Percentiles rank a stretch among this genome's conserved stretches.
Evolutionary conservation across 2,797 vertebrate species (phyloP).

Genomic region (Gallinago stenura): DNA sequence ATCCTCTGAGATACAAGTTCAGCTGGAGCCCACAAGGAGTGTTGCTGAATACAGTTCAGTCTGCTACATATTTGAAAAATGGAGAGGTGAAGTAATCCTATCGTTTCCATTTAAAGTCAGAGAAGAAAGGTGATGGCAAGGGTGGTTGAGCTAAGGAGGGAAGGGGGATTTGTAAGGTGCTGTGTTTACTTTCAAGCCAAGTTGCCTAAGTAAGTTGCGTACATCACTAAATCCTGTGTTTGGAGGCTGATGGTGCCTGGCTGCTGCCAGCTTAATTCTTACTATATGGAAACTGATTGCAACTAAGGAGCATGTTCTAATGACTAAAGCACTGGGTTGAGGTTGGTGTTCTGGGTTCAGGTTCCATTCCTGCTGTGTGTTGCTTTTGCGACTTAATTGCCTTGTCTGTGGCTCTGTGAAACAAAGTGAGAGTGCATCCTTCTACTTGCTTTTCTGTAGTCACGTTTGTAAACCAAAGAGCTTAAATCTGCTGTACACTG

Average conservation of each 20-base stretch:
- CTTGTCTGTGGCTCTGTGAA: neutral
- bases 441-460: neutral
- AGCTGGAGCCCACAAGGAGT: slow-evolving; percentile 96
- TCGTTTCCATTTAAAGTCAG: neutral
- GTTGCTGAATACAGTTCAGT: slow-evolving; percentile 89
- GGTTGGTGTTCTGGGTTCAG: neutral
- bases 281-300: neutral
- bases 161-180: neutral
- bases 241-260: neutral
- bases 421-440: neutral
- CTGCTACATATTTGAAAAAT: slow-evolving; percentile 88
- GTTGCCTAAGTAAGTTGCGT: neutral
- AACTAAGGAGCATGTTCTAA: neutral
- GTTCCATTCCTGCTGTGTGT: neutral
- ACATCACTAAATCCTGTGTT: neutral
- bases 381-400: neutral
- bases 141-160: neutral
- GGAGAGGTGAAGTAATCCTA: slow-evolving; percentile 81
- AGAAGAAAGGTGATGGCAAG: neutral
- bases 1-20: slow-evolving; percentile 97
- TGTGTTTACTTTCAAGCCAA: neutral
- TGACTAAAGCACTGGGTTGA: neutral
- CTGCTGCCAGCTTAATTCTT: neutral
- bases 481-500: neutral
- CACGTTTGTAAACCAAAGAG: neutral